A percentile compares a stretch with the other conserved stretches of the same genome.
Conservation (phyloP, 2,113 vertebrate species). For the Loxodonta africana region DNA sequence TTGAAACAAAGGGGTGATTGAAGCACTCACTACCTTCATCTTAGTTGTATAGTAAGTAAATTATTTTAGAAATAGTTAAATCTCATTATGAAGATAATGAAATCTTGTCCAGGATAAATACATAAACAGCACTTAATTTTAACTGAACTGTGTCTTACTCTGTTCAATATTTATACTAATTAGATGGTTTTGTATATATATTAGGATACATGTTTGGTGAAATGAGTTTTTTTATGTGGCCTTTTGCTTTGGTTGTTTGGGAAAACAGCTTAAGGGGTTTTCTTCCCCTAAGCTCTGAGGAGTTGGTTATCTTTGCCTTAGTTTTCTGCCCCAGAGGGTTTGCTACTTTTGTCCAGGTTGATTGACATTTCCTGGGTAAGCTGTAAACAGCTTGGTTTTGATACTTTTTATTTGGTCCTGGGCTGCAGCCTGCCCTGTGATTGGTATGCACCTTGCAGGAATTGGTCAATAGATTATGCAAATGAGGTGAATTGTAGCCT, state of each 20-base stretch:
- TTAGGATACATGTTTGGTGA: not conserved
- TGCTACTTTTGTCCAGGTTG: not conserved
- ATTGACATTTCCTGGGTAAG: not conserved
- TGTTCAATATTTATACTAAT: slow-evolving; percentile 21
- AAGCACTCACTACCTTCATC: not conserved
- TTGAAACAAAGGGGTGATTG: slow-evolving; percentile 61
- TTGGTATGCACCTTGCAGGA: not conserved
- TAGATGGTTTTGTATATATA: not conserved
- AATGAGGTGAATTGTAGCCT: not conserved
- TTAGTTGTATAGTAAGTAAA: slow-evolving; percentile 56
- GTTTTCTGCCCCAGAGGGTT: not conserved
- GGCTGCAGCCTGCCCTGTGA: not conserved
- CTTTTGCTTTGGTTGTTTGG: not conserved
- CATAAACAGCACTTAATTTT: not conserved
- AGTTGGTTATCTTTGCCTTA: not conserved
- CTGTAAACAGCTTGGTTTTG: not conserved
- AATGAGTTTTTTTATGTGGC: not conserved
- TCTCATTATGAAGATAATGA: not conserved
- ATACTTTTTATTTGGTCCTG: no score
- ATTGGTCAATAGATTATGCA: not conserved
- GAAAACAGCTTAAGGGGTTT: not conserved
- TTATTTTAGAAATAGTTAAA: slow-evolving; percentile 65
- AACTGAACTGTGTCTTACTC: not conserved
- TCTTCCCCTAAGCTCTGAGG: not conserved
- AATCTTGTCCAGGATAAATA: not conserved